Percentiles rank a stretch among this genome's conserved stretches.
Conservation (phyloP, 1,140 invertebrate species). For the Melanaphis sacchari region DNA sequence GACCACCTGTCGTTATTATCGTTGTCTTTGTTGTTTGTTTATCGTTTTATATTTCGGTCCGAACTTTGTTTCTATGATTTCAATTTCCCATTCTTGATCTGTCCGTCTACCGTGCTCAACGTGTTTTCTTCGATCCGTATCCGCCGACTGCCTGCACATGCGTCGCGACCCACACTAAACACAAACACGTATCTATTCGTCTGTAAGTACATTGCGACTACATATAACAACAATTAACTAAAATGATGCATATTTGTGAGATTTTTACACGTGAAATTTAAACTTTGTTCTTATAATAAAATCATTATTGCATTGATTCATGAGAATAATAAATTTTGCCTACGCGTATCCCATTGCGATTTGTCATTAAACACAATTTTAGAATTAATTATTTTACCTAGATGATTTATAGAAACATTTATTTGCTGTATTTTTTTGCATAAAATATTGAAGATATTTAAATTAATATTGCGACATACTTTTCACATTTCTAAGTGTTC, state of each 20-base stretch:
- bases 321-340: not conserved
- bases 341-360: not conserved
- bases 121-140: not conserved
- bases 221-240: not conserved
- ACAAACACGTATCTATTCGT: not conserved
- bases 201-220: not conserved
- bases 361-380: not conserved
- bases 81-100: not conserved
- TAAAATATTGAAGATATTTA: no score
- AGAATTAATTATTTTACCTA: not conserved
- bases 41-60: not conserved
- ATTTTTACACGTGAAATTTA: not conserved
- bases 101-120: not conserved
- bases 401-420: not conserved
- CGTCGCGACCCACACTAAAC: not conserved
- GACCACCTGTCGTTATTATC: not conserved
- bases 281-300: not conserved
- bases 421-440: not conserved
- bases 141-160: not conserved
- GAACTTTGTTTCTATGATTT: not conserved
- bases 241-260: not conserved
- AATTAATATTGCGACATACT: not conserved
- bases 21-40: not conserved
- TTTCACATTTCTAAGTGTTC: no score
- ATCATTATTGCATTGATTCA: not conserved